phyloP scores from a whole-genome alignment of 2,888 invertebrate species.

The Eurois occulta region DNA sequence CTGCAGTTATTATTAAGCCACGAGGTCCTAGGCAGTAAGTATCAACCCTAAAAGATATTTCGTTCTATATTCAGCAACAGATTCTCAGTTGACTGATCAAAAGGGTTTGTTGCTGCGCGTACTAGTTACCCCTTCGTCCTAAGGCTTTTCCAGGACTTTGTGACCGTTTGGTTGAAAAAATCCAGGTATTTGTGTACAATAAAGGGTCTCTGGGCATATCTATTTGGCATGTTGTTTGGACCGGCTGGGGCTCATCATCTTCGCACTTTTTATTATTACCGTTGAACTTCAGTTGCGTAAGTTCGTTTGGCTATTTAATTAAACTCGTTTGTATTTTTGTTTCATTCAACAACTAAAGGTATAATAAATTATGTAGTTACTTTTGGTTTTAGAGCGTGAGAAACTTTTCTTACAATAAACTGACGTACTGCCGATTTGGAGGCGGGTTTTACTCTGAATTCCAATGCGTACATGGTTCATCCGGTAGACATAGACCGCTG shows the following conservation, averaged over 20 bases:
- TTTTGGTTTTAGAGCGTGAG: no score
- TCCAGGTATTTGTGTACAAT: background rate
- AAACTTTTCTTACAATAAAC: no score
- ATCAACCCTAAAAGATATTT: slow-evolving; percentile 40
- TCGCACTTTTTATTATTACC: background rate
- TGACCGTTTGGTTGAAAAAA: slow-evolving; percentile 1
- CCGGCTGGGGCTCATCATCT: background rate
- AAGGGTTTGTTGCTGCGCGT: slow-evolving; percentile 33
- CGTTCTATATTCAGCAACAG: slow-evolving; percentile 17
- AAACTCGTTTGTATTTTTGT: background rate
- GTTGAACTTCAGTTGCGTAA: no score
- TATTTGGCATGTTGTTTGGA: background rate
- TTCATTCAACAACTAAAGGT: no score
- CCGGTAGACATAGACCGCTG: no score
- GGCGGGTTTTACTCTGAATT: no score
- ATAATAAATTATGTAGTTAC: no score
- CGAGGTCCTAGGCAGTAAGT: no score
- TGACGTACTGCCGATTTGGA: no score
- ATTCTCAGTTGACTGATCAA: slow-evolving; percentile 52
- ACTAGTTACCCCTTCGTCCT: slow-evolving; percentile 16
- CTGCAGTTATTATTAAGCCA: no score
- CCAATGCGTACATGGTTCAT: no score
- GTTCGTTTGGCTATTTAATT: background rate
- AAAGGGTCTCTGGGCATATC: background rate
- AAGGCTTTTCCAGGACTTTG: background rate